Evolutionary conservation across 2,113 vertebrate species (phyloP), one percentile per base, ranked within the genome.

Genomic region (Bostrychus sinensis): DNA sequence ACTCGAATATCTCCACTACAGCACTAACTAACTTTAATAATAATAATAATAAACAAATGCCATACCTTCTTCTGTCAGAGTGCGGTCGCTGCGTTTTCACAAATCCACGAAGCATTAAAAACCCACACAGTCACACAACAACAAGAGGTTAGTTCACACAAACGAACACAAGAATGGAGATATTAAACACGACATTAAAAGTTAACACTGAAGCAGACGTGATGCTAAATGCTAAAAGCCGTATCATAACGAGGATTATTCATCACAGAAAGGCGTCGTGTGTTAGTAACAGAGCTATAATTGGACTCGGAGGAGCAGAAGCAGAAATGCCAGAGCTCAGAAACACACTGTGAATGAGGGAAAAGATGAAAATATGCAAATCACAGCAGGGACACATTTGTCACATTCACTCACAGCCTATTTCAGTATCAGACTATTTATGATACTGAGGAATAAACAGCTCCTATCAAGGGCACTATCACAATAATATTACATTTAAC

Each of bases 41-140:
- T n/a, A n/a, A n/a, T n/a, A n/a, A n/a, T n/a, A n/a, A n/a, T n/a
- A 32, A 32, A 32, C 5, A 32, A 32, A 32, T 61, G 42, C 39
- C 81, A 41, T 88, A 89, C 86, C 88, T 89, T 86, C 75, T 19
- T 66, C 81, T 34, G 81, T 87, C 51, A 87, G 78, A 1, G 82
- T 89, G 70, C 74, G 61, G 39, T 86, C 86, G 7, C 88, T 89
- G 84, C 8, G 51, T 13, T 57, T 71, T 75, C 71, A 55, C n/a
- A 58, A 55, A 66, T 87, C 87, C 83, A 56, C 19, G 83, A 14
- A 79, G 87, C 75, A 55, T 82, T 72, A n/a, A 72, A 86, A 78
- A 80, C 65, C 77, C 78, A 83, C 58, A 86, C 45, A 34, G 75
- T 73, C 17, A 82, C 62, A 79, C 64, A 66, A 77, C n/a, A 53